Conservation (phyloP, 92 coral and sea anemone genomes). For the Epizoanthus ramosus region DNA sequence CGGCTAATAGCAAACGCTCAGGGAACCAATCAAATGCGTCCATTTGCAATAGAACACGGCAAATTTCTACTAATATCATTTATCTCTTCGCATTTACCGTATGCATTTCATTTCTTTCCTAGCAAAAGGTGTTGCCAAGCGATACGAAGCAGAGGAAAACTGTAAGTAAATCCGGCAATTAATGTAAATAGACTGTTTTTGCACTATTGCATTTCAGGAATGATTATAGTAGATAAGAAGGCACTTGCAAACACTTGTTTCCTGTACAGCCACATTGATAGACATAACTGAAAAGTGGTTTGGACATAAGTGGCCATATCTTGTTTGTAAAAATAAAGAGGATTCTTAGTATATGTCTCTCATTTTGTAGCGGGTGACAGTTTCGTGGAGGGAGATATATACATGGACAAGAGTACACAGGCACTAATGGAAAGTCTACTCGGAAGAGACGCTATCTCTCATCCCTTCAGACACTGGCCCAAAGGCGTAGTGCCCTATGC, state of each 20-base stretch:
- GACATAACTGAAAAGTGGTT: no score
- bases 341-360: background rate
- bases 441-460: constrained; percentile 37
- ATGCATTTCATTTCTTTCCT: background rate
- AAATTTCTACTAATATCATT: background rate
- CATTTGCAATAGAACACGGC: no score
- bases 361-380: constrained; percentile 13
- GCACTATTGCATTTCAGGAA: no score
- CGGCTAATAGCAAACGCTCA: no score
- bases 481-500: constrained; percentile 43
- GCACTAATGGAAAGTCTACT: constrained; percentile 26
- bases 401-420: constrained; percentile 29
- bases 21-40: no score
- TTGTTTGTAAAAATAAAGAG: background rate
- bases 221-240: no score
- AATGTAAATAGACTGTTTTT: background rate
- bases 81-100: background rate
- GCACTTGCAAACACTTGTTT: background rate
- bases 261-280: no score
- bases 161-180: constrained; percentile 7
- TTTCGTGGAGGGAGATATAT: constrained; percentile 37
- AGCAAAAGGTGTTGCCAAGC: background rate
- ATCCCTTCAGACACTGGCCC: constrained; percentile 50
- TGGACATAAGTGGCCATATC: background rate
- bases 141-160: constrained; percentile 31